These are phyloP conservation scores for Menidia menidia DNA, from an alignment of 2,797 vertebrate genomes.

Conservation along the genomic window DNA sequence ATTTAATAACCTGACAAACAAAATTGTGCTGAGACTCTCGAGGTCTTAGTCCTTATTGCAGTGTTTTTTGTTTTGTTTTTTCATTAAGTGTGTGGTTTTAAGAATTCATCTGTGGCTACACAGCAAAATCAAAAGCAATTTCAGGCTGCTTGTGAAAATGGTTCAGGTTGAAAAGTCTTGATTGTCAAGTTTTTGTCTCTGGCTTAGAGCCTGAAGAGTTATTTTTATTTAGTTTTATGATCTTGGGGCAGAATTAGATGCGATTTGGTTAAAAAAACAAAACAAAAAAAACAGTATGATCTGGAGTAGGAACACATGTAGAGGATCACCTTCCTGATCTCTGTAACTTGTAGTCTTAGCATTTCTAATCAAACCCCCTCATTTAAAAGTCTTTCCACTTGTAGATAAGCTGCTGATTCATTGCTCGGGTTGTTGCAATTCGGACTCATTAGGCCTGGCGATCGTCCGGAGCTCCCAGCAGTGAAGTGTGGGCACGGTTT, in stretches of 20 bases:
- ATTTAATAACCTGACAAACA: slow-evolving; percentile 9
- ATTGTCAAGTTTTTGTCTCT: slow-evolving; percentile 8
- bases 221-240: background rate
- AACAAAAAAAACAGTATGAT: too few relatives aligned
- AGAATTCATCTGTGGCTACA: slow-evolving; percentile 4
- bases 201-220: background rate
- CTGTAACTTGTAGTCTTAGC: background rate
- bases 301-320: background rate
- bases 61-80: slow-evolving; percentile 2
- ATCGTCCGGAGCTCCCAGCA: slow-evolving; percentile 11
- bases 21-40: background rate
- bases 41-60: slow-evolving; percentile 1
- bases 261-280: too few relatives aligned
- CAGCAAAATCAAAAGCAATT: background rate
- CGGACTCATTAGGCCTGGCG: slow-evolving; percentile 12
- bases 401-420: slow-evolving; percentile 11
- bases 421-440: slow-evolving; percentile 11
- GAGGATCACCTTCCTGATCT: background rate
- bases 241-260: background rate
- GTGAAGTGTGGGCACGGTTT: slow-evolving; percentile 22
- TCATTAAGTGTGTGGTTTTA: slow-evolving; percentile 3
- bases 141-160: background rate
- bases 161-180: slow-evolving; percentile 9
- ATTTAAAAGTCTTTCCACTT: background rate
- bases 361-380: background rate